Evolutionary conservation across 2,113 vertebrate species (phyloP).

Genomic region (Halcyon senegalensis): DNA sequence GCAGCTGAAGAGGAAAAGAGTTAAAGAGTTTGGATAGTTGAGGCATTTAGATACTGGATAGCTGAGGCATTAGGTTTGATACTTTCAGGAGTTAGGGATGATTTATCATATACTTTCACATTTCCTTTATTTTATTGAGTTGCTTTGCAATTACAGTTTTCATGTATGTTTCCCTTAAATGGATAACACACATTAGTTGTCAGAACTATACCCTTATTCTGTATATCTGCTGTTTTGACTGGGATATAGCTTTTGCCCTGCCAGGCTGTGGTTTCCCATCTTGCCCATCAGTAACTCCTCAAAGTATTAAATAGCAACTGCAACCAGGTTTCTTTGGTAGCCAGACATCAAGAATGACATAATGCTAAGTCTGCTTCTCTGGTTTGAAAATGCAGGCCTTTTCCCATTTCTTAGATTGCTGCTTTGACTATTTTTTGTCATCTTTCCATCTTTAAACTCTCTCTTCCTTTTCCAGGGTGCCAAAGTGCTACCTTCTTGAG

Average conservation of each 20-base stretch:
- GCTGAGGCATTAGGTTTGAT: not conserved
- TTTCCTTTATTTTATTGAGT: not conserved
- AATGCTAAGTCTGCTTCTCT: not conserved
- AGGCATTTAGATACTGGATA: not conserved
- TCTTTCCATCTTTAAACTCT: not conserved
- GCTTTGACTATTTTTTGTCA: not conserved
- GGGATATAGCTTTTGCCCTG: not conserved
- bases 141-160: not conserved
- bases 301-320: not conserved
- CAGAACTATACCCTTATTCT: not conserved
- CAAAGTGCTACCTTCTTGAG: not conserved
- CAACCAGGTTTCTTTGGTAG: not conserved
- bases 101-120: not conserved
- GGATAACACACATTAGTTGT: not conserved
- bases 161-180: not conserved
- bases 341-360: not conserved
- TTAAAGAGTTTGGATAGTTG: not conserved
- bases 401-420: not conserved
- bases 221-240: not conserved
- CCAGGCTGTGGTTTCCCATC: not conserved
- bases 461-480: not conserved
- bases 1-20: not conserved
- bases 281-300: not conserved
- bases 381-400: not conserved
- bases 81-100: not conserved